phyloP scores from a whole-genome alignment of 2,797 vertebrate species.

The Oceanodroma leucorhoa region DNA sequence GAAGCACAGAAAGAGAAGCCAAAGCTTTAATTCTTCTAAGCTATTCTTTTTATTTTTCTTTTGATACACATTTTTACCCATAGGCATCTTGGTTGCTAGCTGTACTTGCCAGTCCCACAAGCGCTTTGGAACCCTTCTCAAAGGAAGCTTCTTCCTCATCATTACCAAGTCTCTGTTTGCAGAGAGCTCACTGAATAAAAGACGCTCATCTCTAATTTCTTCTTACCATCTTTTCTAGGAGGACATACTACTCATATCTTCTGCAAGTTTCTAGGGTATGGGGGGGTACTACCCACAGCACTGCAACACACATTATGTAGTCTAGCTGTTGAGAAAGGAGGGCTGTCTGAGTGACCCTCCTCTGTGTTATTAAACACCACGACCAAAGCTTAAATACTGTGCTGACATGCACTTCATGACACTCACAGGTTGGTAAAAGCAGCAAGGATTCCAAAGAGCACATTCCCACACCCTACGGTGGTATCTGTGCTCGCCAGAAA shows the following conservation, averaged over 20 bases:
- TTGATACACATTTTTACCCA: conserved; percentile 47
- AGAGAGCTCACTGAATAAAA: not conserved
- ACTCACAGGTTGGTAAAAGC: not conserved
- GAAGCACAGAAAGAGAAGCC: conserved; percentile 12
- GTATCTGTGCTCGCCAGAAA: not conserved
- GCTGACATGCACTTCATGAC: not conserved
- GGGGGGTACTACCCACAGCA: not conserved
- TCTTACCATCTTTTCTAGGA: not conserved
- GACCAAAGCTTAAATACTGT: not conserved
- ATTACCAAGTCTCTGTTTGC: not conserved
- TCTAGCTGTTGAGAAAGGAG: not conserved
- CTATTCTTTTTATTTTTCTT: conserved; percentile 14
- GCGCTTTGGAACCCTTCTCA: not conserved
- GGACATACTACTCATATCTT: not conserved
- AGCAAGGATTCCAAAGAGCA: not conserved
- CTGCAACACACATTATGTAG: rapidly evolving
- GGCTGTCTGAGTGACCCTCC: not conserved
- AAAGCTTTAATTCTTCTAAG: conserved; percentile 33
- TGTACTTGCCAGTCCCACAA: conserved; percentile 22
- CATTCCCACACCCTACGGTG: not conserved
- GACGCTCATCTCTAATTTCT: not conserved
- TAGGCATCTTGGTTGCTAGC: conserved; percentile 18
- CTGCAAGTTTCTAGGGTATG: not conserved
- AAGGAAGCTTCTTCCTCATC: not conserved
- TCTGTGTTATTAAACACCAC: not conserved